Conservation (phyloP, 2,113 vertebrate genomes). For the Forbesichthys agassizii region DNA sequence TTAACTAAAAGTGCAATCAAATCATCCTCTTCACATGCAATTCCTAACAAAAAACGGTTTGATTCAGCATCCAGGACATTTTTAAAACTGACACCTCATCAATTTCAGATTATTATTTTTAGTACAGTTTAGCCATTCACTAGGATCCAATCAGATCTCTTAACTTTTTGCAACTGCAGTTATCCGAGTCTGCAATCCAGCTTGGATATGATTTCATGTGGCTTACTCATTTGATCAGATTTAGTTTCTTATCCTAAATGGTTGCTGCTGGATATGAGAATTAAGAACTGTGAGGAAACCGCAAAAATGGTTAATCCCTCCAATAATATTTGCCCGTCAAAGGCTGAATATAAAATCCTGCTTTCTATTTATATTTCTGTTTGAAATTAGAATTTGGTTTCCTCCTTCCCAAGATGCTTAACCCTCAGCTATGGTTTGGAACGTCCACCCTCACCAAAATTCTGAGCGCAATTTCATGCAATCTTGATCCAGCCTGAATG, state of each 20-base stretch:
- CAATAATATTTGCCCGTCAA: neutral
- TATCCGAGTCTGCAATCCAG: slow-evolving; percentile 14
- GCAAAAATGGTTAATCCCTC: neutral
- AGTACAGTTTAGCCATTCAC: neutral
- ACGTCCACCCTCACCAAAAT: no score
- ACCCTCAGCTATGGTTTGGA: no score
- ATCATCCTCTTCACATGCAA: no score
- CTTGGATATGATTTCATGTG: slow-evolving; percentile 18
- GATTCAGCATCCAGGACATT: neutral
- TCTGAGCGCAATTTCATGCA: neutral
- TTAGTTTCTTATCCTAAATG: slow-evolving; percentile 20
- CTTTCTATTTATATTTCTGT: no score
- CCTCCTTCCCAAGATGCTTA: no score
- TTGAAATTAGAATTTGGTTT: no score
- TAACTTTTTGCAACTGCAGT: neutral
- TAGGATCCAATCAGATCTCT: neutral
- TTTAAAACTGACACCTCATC: neutral
- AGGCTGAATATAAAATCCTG: no score
- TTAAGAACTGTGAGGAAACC: no score
- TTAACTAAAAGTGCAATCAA: no score
- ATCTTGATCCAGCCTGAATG: slow-evolving; percentile 1
- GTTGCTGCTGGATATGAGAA: neutral
- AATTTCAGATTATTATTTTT: neutral
- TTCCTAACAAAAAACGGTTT: no score
- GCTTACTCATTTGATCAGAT: slow-evolving; percentile 10